A percentile compares a stretch with the other conserved stretches of the same genome.
Evolutionary conservation across 2,797 vertebrate species (phyloP).

Genomic region (Clarias pachynema): DNA sequence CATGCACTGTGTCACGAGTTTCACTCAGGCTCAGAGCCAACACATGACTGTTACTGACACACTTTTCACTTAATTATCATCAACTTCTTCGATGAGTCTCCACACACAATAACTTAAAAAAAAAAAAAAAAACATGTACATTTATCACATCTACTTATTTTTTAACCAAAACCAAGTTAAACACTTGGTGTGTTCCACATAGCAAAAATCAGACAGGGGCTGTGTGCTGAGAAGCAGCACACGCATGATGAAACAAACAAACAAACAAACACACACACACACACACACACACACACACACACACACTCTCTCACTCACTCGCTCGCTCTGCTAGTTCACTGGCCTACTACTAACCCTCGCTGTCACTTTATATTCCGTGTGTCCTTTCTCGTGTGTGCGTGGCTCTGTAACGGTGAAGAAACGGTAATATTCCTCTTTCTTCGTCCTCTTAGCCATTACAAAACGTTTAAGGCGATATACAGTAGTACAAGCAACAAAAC

Average conservation of each 20-base stretch:
- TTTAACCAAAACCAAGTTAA: too few relatives aligned
- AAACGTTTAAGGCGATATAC: not conserved
- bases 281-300: too few relatives aligned
- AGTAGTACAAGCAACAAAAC: not conserved
- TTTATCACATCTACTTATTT: too few relatives aligned
- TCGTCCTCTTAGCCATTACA: slow-evolving; percentile 82
- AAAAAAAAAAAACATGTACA: too few relatives aligned
- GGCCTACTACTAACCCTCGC: slow-evolving; percentile 79
- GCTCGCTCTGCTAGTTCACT: not conserved
- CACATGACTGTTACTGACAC: not conserved
- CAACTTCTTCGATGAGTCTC: not conserved
- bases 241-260: too few relatives aligned
- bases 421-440: slow-evolving; percentile 81
- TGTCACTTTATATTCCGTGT: slow-evolving; percentile 90
- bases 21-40: slow-evolving; percentile 10
- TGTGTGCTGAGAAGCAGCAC: too few relatives aligned
- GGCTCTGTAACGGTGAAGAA: slow-evolving; percentile 83
- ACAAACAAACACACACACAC: too few relatives aligned
- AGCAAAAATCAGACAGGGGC: too few relatives aligned
- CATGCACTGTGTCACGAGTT: slow-evolving; percentile 40
- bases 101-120: too few relatives aligned
- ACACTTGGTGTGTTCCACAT: too few relatives aligned
- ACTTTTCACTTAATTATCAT: not conserved
- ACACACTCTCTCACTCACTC: accelerated
- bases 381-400: slow-evolving; percentile 87